Conservation (phyloP, 2,797 vertebrate genomes). For the Pseudochirops corinnae region DNA sequence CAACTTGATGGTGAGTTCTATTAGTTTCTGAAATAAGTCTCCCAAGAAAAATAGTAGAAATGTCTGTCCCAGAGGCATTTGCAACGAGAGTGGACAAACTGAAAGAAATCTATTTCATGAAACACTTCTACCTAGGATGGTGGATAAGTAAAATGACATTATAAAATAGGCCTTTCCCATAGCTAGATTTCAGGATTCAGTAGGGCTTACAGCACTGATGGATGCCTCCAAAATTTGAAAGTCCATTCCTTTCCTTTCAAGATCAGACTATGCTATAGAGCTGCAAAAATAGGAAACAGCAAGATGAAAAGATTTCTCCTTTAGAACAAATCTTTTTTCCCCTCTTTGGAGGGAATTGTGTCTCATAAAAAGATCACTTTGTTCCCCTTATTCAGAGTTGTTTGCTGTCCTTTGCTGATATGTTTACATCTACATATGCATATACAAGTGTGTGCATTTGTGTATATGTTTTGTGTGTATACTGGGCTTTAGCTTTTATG, state of each 20-base stretch:
- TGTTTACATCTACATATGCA: not conserved
- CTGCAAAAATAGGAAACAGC: not conserved
- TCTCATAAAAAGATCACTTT: not conserved
- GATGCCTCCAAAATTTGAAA: not conserved
- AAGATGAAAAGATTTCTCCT: not conserved
- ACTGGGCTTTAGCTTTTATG: not conserved
- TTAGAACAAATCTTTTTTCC: not conserved
- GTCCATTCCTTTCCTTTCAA: not conserved
- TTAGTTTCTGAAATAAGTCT: not conserved
- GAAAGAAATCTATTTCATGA: not conserved
- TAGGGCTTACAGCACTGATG: not conserved
- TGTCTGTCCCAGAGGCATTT: not conserved
- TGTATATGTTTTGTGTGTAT: not conserved
- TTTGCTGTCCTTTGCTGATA: conserved; percentile 14
- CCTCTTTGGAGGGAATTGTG: not conserved
- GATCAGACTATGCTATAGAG: not conserved
- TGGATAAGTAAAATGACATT: not conserved
- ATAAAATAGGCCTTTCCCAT: not conserved
- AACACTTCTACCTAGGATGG: conserved; percentile 2
- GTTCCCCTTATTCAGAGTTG: not conserved
- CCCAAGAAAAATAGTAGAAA: conserved; percentile 9
- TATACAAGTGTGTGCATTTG: not conserved
- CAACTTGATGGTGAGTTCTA: not conserved
- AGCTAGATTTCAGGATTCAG: not conserved
- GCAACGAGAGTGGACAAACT: not conserved